These are phyloP conservation scores for Tenthredo mesomela DNA, from an alignment of 2,888 invertebrate genomes.

Conservation along the genomic window DNA sequence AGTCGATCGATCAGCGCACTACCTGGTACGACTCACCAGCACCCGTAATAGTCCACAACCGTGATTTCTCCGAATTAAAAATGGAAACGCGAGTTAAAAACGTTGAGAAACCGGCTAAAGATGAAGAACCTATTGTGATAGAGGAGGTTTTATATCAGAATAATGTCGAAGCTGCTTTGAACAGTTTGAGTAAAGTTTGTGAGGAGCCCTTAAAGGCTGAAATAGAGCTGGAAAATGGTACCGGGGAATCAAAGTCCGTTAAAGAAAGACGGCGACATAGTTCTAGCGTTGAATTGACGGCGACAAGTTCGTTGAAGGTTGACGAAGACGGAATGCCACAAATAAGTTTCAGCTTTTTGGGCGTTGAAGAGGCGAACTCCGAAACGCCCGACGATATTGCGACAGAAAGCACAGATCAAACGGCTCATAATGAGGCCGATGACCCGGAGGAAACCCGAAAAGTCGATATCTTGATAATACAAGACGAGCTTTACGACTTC, in stretches of 20 bases:
- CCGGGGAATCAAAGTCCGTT: not conserved
- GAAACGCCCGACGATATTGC: conserved; percentile 10
- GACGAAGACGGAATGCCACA: conserved; percentile 70
- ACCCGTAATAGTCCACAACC: conserved; percentile 70
- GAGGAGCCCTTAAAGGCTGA: conserved; percentile 55
- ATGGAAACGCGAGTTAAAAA: conserved; percentile 17
- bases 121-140: not conserved
- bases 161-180: conserved; percentile 62
- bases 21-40: conserved; percentile 72
- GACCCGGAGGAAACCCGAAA: conserved; percentile 36
- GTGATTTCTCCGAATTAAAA: conserved; percentile 57
- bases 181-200: conserved; percentile 60
- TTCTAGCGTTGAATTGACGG: conserved; percentile 71
- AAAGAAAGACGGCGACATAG: conserved; percentile 64
- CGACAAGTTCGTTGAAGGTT: conserved; percentile 66
- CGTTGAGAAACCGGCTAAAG: not conserved
- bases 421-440: not conserved
- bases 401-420: not conserved
- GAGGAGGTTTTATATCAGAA: conserved; percentile 64
- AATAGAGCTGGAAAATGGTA: conserved; percentile 29
- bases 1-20: conserved; percentile 58
- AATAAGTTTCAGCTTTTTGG: conserved; percentile 73
- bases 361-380: not conserved
- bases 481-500: conserved; percentile 50
- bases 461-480: not conserved